phyloP scores from a whole-genome alignment of 2,888 invertebrate genomes.

The Pharmacophagus antenor region DNA sequence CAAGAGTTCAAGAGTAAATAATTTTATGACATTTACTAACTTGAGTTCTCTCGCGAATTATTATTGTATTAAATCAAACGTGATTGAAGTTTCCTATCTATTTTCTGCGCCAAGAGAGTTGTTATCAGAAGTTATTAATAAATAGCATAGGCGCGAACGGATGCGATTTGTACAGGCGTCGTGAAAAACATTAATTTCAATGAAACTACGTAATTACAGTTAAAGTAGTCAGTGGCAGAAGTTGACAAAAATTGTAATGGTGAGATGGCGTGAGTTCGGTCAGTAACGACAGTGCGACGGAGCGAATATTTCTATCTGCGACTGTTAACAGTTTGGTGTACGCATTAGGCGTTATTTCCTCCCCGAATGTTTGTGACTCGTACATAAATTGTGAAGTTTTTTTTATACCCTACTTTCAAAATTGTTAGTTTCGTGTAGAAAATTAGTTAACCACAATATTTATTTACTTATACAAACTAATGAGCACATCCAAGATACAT shows the following conservation, averaged over 20 bases:
- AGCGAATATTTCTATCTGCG: slow-evolving; percentile 29
- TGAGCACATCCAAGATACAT: too few relatives aligned
- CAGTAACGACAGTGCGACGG: slow-evolving; percentile 26
- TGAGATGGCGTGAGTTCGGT: slow-evolving; percentile 25
- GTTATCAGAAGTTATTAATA: slow-evolving; percentile 49
- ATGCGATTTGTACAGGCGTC: slow-evolving; percentile 40
- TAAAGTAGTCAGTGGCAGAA: slow-evolving; percentile 34
- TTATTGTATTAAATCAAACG: slow-evolving; percentile 54
- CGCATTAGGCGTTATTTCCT: slow-evolving; percentile 28
- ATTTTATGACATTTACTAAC: slow-evolving; percentile 66
- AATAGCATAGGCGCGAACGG: slow-evolving; percentile 40
- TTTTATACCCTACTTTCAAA: neutral
- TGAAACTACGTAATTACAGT: slow-evolving; percentile 40
- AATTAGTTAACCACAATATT: neutral
- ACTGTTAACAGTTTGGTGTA: slow-evolving; percentile 17
- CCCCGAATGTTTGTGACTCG: slow-evolving; percentile 21
- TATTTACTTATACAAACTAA: neutral
- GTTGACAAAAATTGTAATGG: slow-evolving; percentile 27
- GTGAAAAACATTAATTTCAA: slow-evolving; percentile 34
- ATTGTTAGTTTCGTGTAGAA: neutral
- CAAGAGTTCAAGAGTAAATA: slow-evolving; percentile 68
- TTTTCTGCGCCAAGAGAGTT: slow-evolving; percentile 51
- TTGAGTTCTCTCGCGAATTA: slow-evolving; percentile 64
- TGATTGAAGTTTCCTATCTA: slow-evolving; percentile 60
- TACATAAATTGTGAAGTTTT: neutral